Evolutionary conservation across 2,113 vertebrate genomes (phyloP), one percentile per base, ranked within the genome.

Genomic region (Aegithalos caudatus): DNA sequence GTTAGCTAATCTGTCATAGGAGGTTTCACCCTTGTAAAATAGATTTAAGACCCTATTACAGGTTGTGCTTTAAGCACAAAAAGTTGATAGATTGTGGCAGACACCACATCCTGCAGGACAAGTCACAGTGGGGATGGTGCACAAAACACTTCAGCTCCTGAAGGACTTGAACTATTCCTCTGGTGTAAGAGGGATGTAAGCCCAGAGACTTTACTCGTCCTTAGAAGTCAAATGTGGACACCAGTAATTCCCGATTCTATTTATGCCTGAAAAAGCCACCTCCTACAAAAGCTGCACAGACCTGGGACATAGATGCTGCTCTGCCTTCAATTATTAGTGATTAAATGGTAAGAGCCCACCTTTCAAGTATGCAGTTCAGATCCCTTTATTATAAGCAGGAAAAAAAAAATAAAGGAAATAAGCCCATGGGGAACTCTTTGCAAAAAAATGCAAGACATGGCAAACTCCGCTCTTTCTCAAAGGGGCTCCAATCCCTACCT

Each of bases 121-220:
- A 62, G 12, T 27, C 40, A 42, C 21, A 67, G 27, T 28, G 45
- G 58, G 38, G 38, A 67, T 3, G 13, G 25, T 14, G 18, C 42
- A 58, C n/a, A n/a, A n/a, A 67, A n/a, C 40, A 18, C 7, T 23
- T 12, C 23, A 78, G n/a, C 19, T 67, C 56, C 35, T 16, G 7
- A 61, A 65, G 27, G 54, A 64, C n/a, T 12, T 14, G 27, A 66
- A 17, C 10, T 18, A 6, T 10, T n/a, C 62, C 51, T 66, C 17
- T 37, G 28, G 2, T 2, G 0, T 4, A 22, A 23, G 33, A 45
- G 25, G 13, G 33, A 4, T 11, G 3, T 21, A 74, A 79, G 5
- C 38, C 16, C 82, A 64, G 37, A 33, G 7, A 33, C 38, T 62
- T 62, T 4, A 20, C 24, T 87, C 48, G 58, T n/a, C 48, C 22